phyloP scores from a whole-genome alignment of 2,113 vertebrate genomes.

The Acanthochromis polyacanthus region DNA sequence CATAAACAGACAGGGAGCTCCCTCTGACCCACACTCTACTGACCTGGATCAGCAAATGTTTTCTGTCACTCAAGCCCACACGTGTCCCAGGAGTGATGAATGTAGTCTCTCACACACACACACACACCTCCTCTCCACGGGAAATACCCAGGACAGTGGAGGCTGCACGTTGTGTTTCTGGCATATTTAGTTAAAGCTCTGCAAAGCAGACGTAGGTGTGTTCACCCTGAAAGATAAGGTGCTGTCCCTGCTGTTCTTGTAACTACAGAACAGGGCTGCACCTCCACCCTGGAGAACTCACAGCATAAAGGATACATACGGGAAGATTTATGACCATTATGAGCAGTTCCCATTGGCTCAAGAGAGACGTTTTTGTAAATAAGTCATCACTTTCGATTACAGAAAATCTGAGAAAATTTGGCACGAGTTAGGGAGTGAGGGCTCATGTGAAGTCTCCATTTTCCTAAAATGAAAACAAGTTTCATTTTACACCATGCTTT shows the following conservation, averaged over 20 bases:
- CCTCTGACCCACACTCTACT: constrained; percentile 72
- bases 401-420: not conserved
- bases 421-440: not conserved
- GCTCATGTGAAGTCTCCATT: not conserved
- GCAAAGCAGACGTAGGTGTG: constrained; percentile 15
- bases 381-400: not conserved
- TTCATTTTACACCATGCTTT: not conserved
- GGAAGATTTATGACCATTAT: constrained; percentile 29
- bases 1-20: constrained; percentile 69
- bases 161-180: constrained; percentile 40
- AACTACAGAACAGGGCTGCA: constrained; percentile 1
- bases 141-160: constrained; percentile 49
- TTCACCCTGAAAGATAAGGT: constrained; percentile 43
- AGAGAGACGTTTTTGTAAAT: not conserved
- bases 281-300: constrained; percentile 16
- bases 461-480: not conserved
- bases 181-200: constrained; percentile 24
- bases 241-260: constrained; percentile 21
- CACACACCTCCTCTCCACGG: constrained; percentile 10
- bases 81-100: constrained; percentile 60
- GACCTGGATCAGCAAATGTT: constrained; percentile 72
- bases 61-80: constrained; percentile 70
- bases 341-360: constrained; percentile 5
- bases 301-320: constrained; percentile 15
- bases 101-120: constrained; percentile 7